phyloP scores from a whole-genome alignment of 2,797 vertebrate genomes.

The Diplodus sargus region DNA sequence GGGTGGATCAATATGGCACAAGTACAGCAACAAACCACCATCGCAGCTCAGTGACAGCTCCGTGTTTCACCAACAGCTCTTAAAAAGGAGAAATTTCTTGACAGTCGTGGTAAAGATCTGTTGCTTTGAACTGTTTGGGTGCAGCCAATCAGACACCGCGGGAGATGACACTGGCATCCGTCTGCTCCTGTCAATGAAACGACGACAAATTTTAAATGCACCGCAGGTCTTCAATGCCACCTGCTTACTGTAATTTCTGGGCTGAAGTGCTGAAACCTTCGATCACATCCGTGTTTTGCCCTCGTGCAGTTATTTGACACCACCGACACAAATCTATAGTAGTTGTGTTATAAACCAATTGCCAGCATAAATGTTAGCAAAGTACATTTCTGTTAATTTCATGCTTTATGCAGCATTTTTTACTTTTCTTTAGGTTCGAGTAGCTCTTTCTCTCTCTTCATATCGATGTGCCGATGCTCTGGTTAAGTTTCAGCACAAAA shows the following conservation, averaged over 20 bases:
- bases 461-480: too few species aligned
- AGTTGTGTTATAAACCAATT: neutral
- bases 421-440: too few species aligned
- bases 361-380: too few species aligned
- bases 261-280: neutral
- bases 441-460: too few species aligned
- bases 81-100: neutral
- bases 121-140: neutral
- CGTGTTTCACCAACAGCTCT: neutral
- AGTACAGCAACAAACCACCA: conserved; percentile 1
- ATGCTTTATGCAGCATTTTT: too few species aligned
- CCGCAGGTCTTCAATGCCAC: neutral
- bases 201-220: neutral
- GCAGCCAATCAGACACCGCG: conserved; percentile 13
- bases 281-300: neutral
- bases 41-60: neutral
- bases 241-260: neutral
- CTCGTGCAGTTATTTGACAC: conserved; percentile 1
- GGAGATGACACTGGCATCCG: neutral
- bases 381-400: too few species aligned
- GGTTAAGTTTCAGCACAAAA: too few species aligned
- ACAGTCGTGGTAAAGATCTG: neutral
- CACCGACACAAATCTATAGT: neutral
- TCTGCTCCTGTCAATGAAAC: neutral
- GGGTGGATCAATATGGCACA: conserved; percentile 30